Evolutionary conservation across 2,113 vertebrate species (phyloP), one percentile per base, ranked within the genome.

Genomic region (Sinocyclocheilus rhinocerous): DNA sequence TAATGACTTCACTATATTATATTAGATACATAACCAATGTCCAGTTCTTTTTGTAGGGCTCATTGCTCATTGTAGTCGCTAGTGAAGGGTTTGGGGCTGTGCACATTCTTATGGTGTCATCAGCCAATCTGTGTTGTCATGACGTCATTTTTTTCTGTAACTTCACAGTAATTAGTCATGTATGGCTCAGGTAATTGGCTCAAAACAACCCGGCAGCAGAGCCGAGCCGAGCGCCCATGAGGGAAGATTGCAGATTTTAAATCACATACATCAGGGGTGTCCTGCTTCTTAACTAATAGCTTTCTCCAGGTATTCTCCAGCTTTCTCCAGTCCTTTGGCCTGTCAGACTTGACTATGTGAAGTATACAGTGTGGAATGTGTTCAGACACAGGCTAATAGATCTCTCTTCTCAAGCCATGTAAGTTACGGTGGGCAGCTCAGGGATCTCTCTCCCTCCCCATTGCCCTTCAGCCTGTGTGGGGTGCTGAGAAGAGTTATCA

Each of bases 401-500:
- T 59, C 69, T 15, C 67, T 84, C 50, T 18, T 55, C 33, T 84
- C 80, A 29, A 67, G 61, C 80, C 61, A 4, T 20, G 12, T 84
- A 39, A 59, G 50, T 29, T 16, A 48, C 26, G 5, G 36, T 82
- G 42, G 81, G 81, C 81, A 84, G 69, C 22, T 42, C 22, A 24
- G 29, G 29, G 69, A 72, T 57, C 8, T 33, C 39, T 63, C 69
- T 73, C 18, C 20, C 48, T 72, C 50, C 65, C 50, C 22, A 18
- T 42, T 84, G 82, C 82, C 82, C 82, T 42, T 36, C 48, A 75
- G 59, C 52, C 24, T 29, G 36, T 84, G 80, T 70, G 77, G 83
- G 88, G 69, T 67, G 67, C 67, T 26, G 50, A 84, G 82, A 84
- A 52, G 13, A 84, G 82, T 72, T 73, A 84, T 73, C 82, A 24